Conservation (phyloP, 2,113 vertebrate species). For the Loxodonta africana region DNA sequence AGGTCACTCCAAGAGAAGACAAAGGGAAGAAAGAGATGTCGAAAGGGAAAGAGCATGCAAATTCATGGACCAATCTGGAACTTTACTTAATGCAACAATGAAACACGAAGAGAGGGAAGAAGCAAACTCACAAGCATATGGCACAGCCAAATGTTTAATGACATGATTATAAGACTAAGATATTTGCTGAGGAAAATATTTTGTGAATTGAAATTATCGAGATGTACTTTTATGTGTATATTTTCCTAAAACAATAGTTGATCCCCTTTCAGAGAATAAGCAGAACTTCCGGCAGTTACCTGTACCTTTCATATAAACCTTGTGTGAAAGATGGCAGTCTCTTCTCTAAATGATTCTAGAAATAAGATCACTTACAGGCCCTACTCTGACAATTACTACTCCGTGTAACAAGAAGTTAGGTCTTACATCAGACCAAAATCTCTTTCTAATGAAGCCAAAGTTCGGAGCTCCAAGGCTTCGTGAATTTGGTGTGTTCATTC, state of each 20-base stretch:
- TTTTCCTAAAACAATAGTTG: constrained; percentile 26
- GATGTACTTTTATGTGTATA: background rate
- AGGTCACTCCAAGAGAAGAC: background rate
- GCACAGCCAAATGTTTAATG: background rate
- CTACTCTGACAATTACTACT: background rate
- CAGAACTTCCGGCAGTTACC: background rate
- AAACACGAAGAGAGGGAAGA: background rate
- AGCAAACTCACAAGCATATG: background rate
- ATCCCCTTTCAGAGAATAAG: background rate
- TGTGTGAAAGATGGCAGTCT: background rate
- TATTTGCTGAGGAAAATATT: background rate
- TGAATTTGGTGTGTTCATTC: background rate
- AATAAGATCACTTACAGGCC: background rate
- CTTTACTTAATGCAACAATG: background rate
- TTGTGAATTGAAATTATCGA: background rate
- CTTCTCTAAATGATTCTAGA: background rate
- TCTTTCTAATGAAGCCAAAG: background rate
- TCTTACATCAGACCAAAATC: background rate
- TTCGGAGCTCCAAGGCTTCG: background rate
- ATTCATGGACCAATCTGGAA: background rate
- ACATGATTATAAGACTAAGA: background rate
- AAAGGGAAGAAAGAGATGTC: background rate
- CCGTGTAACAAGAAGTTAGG: background rate
- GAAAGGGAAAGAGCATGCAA: background rate
- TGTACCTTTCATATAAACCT: background rate